phyloP scores from a whole-genome alignment of 1,140 invertebrate species.

The Holcopasites calliopsidis region DNA sequence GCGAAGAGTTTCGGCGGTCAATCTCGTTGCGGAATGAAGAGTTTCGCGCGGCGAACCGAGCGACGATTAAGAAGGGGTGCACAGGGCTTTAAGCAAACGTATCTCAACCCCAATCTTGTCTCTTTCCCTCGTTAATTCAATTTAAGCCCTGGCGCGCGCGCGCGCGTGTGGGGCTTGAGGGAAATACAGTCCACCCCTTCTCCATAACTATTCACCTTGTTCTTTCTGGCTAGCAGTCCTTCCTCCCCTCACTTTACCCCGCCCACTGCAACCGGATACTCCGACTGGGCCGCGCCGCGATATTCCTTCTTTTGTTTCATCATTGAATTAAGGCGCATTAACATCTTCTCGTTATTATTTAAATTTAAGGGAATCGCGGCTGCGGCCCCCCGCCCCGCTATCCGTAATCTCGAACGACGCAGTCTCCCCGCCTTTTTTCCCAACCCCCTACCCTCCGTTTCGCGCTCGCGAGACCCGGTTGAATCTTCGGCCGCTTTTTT shows the following conservation, averaged over 20 bases:
- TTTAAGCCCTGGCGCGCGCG: slow-evolving; percentile 57
- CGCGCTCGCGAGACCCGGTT: neutral
- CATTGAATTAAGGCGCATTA: slow-evolving; percentile 72
- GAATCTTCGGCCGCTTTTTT: slow-evolving; percentile 32
- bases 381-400: slow-evolving; percentile 35
- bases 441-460: neutral
- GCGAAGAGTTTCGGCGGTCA: neutral
- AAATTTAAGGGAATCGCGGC: slow-evolving; percentile 72
- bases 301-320: slow-evolving; percentile 68
- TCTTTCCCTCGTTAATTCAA: slow-evolving; percentile 68
- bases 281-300: slow-evolving; percentile 12
- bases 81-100: slow-evolving; percentile 54
- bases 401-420: slow-evolving; percentile 51
- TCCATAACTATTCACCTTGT: slow-evolving; percentile 32
- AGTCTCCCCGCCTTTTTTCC: neutral
- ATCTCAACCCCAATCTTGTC: slow-evolving; percentile 64
- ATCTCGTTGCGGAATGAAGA: neutral
- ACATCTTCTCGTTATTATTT: slow-evolving; percentile 76
- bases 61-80: neutral
- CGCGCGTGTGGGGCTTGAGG: too few species aligned
- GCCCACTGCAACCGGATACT: slow-evolving; percentile 17
- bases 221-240: slow-evolving; percentile 1
- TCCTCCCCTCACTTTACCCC: neutral
- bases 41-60: neutral
- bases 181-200: slow-evolving; percentile 39